A percentile compares a stretch with the other conserved stretches of the same genome.
These are phyloP conservation scores for Poecilus cupreus DNA, from an alignment of 2,888 invertebrate species.

Conservation along the genomic window DNA sequence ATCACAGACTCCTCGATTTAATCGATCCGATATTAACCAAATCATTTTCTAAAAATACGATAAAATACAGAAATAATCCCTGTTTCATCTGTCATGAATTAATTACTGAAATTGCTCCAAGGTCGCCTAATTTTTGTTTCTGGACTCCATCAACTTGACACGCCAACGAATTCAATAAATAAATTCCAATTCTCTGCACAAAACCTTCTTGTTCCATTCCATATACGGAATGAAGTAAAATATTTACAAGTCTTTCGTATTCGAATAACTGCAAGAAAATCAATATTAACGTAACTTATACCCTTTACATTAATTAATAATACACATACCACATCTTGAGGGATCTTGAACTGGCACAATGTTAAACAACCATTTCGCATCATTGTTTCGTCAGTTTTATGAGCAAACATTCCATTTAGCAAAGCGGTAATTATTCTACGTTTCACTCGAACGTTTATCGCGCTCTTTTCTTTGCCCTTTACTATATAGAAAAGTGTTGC, in stretches of 20 bases:
- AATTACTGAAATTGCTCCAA: constrained; percentile 89
- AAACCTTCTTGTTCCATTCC: constrained; percentile 91
- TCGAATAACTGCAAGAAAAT: constrained; percentile 83
- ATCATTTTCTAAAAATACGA: constrained; percentile 84
- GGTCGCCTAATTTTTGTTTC: constrained; percentile 91
- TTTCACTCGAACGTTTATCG: constrained; percentile 84
- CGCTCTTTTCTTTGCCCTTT: constrained; percentile 87
- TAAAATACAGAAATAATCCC: background rate
- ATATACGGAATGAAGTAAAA: constrained; percentile 87
- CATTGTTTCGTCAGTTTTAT: constrained; percentile 92
- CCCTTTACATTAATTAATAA: background rate
- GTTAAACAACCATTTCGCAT: constrained; percentile 97
- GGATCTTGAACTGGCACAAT: constrained; percentile 95
- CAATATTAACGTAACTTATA: background rate
- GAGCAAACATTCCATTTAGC: constrained; percentile 91
- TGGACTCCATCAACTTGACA: constrained; percentile 97
- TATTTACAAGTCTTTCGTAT: constrained; percentile 89
- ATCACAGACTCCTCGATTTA: constrained; percentile 87
- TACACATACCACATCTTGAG: constrained; percentile 87
- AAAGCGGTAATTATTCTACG: constrained; percentile 87
- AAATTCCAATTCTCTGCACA: constrained; percentile 95
- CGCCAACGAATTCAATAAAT: constrained; percentile 94
- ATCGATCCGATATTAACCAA: constrained; percentile 87
- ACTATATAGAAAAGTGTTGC: constrained; percentile 96
- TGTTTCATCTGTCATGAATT: background rate